Conservation (phyloP, 1,140 invertebrate genomes). For the Laodelphax striatellus region DNA sequence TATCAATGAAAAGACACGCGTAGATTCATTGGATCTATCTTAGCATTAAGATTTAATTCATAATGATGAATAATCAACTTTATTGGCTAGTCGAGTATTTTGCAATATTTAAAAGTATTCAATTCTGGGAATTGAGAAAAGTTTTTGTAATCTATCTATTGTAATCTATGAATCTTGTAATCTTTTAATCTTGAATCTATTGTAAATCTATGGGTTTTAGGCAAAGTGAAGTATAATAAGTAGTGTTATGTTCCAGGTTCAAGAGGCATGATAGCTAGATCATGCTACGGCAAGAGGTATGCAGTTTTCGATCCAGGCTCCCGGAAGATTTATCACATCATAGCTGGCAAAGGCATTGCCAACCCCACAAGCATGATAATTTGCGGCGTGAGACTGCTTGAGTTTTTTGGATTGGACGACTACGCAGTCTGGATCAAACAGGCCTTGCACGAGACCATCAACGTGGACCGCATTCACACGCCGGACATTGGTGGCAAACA, state of each 20-base stretch:
- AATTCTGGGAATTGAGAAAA: too few relatives aligned
- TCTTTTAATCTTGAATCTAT: too few relatives aligned
- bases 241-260: background rate
- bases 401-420: background rate
- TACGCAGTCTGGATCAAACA: background rate
- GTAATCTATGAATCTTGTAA: too few relatives aligned
- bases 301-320: conserved; percentile 7
- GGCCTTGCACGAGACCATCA: conserved; percentile 5
- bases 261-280: background rate
- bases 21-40: too few relatives aligned
- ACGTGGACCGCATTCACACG: background rate
- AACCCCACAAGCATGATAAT: conserved; percentile 6
- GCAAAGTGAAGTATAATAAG: too few relatives aligned
- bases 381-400: background rate
- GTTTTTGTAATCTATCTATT: too few relatives aligned
- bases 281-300: background rate
- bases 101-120: too few relatives aligned
- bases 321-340: background rate
- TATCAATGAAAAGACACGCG: too few relatives aligned
- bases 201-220: too few relatives aligned
- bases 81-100: too few relatives aligned
- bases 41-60: too few relatives aligned
- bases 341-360: background rate
- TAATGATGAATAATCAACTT: too few relatives aligned
- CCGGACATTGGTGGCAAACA: conserved; percentile 11